phyloP scores from a whole-genome alignment of 2,113 vertebrate genomes.

The Lutjanus erythropterus region DNA sequence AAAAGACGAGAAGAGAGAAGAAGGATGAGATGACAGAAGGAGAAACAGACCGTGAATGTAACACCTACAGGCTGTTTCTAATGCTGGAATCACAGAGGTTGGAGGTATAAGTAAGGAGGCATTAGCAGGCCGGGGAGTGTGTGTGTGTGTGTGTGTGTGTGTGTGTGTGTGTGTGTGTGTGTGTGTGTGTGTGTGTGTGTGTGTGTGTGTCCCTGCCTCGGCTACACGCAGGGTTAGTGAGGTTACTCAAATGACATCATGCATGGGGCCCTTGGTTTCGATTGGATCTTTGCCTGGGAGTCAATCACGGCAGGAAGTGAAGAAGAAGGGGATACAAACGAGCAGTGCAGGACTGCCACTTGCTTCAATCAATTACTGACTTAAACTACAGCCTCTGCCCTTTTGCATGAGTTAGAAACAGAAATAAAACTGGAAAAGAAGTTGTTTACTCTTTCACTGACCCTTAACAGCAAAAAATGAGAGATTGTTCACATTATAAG shows the following conservation, averaged over 20 bases:
- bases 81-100: conserved; percentile 44
- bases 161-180: too few species aligned
- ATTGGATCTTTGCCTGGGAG: conserved; percentile 70
- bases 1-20: conserved; percentile 14
- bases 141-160: too few species aligned
- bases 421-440: too few species aligned
- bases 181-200: too few species aligned
- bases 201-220: conserved; percentile 46
- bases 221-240: conserved; percentile 64
- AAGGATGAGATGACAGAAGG: conserved; percentile 28
- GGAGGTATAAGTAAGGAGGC: conserved; percentile 31
- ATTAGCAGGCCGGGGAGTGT: conserved; percentile 39
- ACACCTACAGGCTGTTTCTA: conserved; percentile 50
- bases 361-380: conserved; percentile 68
- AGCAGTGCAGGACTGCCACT: conserved; percentile 55
- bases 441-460: too few species aligned
- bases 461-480: too few species aligned
- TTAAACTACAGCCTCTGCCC: background rate
- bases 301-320: conserved; percentile 69
- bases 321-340: conserved; percentile 64
- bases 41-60: conserved; percentile 39
- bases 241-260: conserved; percentile 79
- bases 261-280: conserved; percentile 53
- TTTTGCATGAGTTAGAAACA: background rate
- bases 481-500: too few species aligned